Base-by-base conservation (phyloP, 2,888 invertebrate genomes). In the Phasia obesa region DNA sequence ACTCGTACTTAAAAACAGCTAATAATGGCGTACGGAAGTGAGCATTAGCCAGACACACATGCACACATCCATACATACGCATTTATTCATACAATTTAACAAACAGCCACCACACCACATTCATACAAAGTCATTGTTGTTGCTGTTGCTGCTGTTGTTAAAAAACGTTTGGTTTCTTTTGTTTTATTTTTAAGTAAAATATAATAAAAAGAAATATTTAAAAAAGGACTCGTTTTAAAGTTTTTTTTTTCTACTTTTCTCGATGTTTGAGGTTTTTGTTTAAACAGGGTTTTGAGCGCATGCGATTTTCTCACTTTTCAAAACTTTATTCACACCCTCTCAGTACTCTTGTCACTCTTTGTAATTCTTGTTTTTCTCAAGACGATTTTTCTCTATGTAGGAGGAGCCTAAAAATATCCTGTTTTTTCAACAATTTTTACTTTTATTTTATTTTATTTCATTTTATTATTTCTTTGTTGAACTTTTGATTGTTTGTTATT, bases 1-100 rank as follows among this genome's bases (percentile, higher is more conserved):
- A 79, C n/a, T n/a, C n/a, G n/a, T n/a, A n/a, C 70, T 71, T 70
- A 71, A 79, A 76, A 83, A 71, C 71, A 76, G 79, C 83, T 83
- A 71, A 79, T 83, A 79, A 79, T 83, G 83, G 83, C 83, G 70
- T 62, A 79, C 70, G 71, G 65, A 67, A 75, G 70, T 71, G 74
- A 69, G 60, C 65, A 71, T 25, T 35, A 19, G 19, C 7, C 17
- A 15, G 15, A 67, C 38, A 23, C 23, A 9, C 17, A 55, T 4
- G 38, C 31, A 49, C 57, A 65, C 2, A 17, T 25, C 55, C n/a
- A 42, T 13, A 51, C n/a, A 71, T 4, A 27, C 27, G 55, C 23
- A 51, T 19, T 44, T 23, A 13, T 21, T 19, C 7, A 31, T 15
- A 57, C 44, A 44, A 70, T 44, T 57, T 57, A 47, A 49, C 7